phyloP scores from a whole-genome alignment of 2,797 vertebrate genomes.

The Fistularia tabacaria region DNA sequence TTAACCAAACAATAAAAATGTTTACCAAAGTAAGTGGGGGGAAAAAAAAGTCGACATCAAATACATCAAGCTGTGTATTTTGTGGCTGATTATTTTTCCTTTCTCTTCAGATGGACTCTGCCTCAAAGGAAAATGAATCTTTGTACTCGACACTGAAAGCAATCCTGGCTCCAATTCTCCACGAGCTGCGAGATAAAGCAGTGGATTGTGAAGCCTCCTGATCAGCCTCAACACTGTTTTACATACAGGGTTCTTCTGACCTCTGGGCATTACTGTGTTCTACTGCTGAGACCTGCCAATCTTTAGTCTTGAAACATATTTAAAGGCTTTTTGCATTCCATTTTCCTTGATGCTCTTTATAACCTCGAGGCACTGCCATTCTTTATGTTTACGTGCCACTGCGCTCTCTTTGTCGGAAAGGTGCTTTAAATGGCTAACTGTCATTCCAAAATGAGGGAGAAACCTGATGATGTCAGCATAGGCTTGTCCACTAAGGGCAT shows the following conservation, averaged over 20 bases:
- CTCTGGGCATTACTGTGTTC: conserved; percentile 40
- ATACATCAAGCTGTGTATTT: background rate
- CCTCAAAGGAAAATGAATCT: conserved; percentile 75
- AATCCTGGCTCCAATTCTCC: conserved; percentile 81
- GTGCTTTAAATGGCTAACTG: conserved; percentile 42
- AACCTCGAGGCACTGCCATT: conserved; percentile 63
- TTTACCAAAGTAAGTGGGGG: conserved; percentile 87
- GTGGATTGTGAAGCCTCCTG: conserved; percentile 57
- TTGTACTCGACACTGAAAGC: conserved; percentile 80
- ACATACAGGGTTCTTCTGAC: background rate
- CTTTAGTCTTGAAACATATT: conserved; percentile 1
- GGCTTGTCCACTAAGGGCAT: conserved; percentile 4
- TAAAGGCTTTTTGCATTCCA: conserved; percentile 12
- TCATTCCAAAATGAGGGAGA: conserved; percentile 1
- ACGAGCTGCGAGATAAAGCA: conserved; percentile 76
- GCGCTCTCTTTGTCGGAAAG: conserved; percentile 30
- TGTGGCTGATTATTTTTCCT: background rate
- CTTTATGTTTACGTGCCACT: conserved; percentile 63
- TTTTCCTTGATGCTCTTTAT: conserved; percentile 39
- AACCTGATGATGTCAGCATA: conserved; percentile 38
- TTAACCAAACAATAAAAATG: conserved; percentile 82
- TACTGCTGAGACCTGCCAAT: conserved; percentile 40
- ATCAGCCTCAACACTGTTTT: conserved; percentile 8
- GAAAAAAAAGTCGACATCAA: fast-evolving
- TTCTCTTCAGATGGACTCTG: conserved; percentile 44